Percentiles rank a stretch among this genome's conserved stretches.
phyloP scores from a whole-genome alignment of 2,113 vertebrate species.

The Dasyurus viverrinus region DNA sequence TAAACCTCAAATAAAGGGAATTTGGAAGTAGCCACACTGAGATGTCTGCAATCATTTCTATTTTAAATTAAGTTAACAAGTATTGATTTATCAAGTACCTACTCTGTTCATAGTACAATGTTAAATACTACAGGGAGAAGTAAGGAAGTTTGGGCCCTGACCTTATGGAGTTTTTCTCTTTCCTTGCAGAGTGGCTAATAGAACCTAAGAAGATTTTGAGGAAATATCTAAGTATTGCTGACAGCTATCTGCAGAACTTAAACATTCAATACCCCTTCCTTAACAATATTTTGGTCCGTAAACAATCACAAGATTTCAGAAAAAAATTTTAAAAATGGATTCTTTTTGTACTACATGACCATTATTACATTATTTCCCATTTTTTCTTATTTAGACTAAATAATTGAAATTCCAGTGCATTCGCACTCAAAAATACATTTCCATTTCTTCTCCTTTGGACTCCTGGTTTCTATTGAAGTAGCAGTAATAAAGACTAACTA shows the following conservation, averaged over 20 bases:
- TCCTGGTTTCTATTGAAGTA: not conserved
- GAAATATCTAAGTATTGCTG: not conserved
- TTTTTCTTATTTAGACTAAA: not conserved
- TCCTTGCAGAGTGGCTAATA: too few relatives aligned
- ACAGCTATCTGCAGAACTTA: not conserved
- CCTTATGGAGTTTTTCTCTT: not conserved
- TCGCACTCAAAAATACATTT: not conserved
- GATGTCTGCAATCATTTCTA: not conserved
- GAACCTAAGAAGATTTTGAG: not conserved
- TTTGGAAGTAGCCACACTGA: not conserved
- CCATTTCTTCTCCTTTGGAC: not conserved
- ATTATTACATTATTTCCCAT: not conserved
- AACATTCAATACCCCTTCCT: not conserved
- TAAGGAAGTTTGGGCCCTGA: not conserved
- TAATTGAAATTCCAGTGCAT: not conserved
- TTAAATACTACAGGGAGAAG: not conserved
- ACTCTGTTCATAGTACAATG: not conserved
- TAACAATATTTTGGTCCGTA: not conserved
- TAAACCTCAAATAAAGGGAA: not conserved
- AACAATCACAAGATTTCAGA: not conserved
- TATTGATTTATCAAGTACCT: not conserved
- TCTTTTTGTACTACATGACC: not conserved
- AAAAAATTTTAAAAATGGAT: not conserved
- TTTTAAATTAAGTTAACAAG: not conserved
- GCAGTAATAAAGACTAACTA: not conserved